Percentiles rank a stretch among this genome's conserved stretches.
phyloP scores from a whole-genome alignment of 2,888 invertebrate genomes.

The Chydorus sphaericus region DNA sequence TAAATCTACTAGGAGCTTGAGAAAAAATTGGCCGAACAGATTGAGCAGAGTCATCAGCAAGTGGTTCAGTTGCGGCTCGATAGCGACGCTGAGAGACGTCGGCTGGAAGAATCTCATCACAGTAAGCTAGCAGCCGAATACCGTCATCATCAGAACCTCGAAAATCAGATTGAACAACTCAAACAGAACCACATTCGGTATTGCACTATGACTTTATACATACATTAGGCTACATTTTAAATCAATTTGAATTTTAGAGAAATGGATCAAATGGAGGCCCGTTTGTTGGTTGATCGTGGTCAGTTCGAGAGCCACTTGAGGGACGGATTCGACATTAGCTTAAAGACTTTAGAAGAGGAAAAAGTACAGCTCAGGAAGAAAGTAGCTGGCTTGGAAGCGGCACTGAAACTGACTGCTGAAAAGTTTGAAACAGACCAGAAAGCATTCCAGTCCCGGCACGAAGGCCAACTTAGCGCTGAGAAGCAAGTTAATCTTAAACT shows the following conservation, averaged over 20 bases:
- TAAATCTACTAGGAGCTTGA: neutral
- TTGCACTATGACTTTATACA: too few species aligned
- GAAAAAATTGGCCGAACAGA: neutral
- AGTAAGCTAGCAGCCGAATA: constrained; percentile 3
- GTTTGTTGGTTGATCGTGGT: neutral
- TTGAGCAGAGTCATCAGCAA: constrained; percentile 3
- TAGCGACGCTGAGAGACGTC: neutral
- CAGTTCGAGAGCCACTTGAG: neutral
- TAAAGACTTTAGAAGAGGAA: neutral
- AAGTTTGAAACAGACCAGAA: constrained; percentile 5
- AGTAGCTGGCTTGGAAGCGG: constrained; percentile 5
- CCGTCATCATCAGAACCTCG: neutral
- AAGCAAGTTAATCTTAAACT: constrained; percentile 8
- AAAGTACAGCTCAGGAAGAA: neutral
- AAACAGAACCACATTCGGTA: neutral
- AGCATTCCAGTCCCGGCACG: neutral
- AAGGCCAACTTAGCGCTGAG: neutral
- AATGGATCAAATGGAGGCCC: neutral
- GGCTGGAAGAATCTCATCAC: constrained; percentile 2
- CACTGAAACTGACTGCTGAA: constrained; percentile 2
- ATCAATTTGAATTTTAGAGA: too few species aligned
- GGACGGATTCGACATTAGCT: neutral
- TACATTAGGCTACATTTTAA: too few species aligned
- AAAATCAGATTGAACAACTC: neutral
- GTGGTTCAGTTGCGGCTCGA: constrained; percentile 5